Conservation (phyloP, 2,888 invertebrate genomes). For the Cryptosula pallasiana region DNA sequence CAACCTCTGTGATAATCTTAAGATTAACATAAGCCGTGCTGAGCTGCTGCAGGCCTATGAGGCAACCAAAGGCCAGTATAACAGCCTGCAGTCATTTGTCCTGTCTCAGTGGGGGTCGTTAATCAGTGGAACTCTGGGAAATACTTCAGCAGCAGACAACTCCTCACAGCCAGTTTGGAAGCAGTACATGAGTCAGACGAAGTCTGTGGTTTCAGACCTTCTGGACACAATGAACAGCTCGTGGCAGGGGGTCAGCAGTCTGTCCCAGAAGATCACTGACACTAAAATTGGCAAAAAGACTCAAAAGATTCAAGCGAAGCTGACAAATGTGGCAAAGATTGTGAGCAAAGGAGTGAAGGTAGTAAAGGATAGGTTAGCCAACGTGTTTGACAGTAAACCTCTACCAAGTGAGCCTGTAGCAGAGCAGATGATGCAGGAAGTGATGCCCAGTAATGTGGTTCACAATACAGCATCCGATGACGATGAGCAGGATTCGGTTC, state of each 20-base stretch:
- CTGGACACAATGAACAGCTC: neutral
- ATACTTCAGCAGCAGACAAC: neutral
- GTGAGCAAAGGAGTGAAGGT: neutral
- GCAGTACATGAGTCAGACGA: neutral
- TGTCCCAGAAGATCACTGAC: neutral
- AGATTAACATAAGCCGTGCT: neutral
- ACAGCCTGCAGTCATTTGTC: neutral
- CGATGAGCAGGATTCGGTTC: too few species aligned
- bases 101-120: neutral
- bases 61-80: neutral
- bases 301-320: neutral
- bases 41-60: neutral
- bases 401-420: too few species aligned
- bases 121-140: neutral
- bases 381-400: neutral
- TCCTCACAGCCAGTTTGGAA: neutral
- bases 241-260: neutral
- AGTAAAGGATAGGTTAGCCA: neutral
- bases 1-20: conserved; percentile 6
- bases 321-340: neutral
- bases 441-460: too few species aligned
- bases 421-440: too few species aligned
- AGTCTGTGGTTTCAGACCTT: neutral
- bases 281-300: neutral
- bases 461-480: too few species aligned